These are phyloP conservation scores for Melinaea menophilus DNA, from an alignment of 2,888 invertebrate genomes.

Conservation along the genomic window DNA sequence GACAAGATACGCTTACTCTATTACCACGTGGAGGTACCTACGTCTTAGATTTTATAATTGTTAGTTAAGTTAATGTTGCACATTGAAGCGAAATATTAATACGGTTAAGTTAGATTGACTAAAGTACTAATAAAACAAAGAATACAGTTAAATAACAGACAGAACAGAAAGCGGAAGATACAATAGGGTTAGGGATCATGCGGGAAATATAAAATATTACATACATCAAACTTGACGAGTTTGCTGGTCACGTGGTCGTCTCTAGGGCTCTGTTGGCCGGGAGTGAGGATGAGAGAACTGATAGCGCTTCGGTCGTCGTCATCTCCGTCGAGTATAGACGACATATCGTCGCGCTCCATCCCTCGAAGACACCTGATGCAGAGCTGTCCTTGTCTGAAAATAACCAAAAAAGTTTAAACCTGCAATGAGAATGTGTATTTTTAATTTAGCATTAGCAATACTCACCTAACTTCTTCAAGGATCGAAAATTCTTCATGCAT, in stretches of 20 bases:
- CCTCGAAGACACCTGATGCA: conserved; percentile 88
- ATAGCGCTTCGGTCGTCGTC: conserved; percentile 84
- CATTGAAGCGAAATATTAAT: conserved; percentile 54
- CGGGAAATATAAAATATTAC: conserved; percentile 38
- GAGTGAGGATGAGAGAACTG: conserved; percentile 69
- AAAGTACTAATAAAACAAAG: conserved; percentile 25
- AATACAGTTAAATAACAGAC: conserved; percentile 40
- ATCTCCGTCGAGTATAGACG: conserved; percentile 83
- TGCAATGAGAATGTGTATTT: conserved; percentile 7
- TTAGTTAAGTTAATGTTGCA: conserved; percentile 63
- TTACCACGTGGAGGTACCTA: conserved; percentile 6
- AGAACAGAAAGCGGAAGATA: conserved; percentile 33
- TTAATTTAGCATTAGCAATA: conserved; percentile 5
- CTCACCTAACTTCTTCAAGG: conserved; percentile 90
- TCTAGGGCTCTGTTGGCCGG: conserved; percentile 64
- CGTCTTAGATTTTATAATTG: conserved; percentile 39
- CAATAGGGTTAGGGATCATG: conserved; percentile 33
- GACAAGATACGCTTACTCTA: not conserved
- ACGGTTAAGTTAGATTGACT: conserved; percentile 40
- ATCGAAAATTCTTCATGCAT: conserved; percentile 90
- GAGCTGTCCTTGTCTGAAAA: conserved; percentile 85
- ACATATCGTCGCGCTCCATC: conserved; percentile 79
- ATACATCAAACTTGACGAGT: conserved; percentile 79
- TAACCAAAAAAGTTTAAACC: not conserved
- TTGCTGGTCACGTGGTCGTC: conserved; percentile 68